Evolutionary conservation across 1,140 invertebrate genomes (phyloP), one percentile per base, ranked within the genome.

Genomic region (Piezodorus guildinii): DNA sequence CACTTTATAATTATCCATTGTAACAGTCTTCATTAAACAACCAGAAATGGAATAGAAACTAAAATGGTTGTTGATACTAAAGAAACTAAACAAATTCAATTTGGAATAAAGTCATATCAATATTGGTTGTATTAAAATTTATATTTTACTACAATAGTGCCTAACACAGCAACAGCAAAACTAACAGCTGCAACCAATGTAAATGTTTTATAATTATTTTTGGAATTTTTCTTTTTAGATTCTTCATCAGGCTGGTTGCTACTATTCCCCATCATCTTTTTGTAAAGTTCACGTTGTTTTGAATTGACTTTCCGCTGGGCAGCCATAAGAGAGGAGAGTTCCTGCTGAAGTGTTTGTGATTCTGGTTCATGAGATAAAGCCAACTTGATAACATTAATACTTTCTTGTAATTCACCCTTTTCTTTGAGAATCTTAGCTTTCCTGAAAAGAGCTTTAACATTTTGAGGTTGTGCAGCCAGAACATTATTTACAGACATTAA

Each of bases 381-480:
- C 69, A 78, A 76, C 59, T 79, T 77, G 27, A 87, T 72, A 19
- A 77, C 70, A 58, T 73, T 67, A 46, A 85, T 78, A n/a, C 84
- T 85, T 45, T 79, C 77, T 14, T 78, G 73, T 30, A 79, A 78
- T 62, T 86, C 77, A 1, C 81, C 80, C 73, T 83, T 82, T 1
- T 76, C 76, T 60, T 79, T 78, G 8, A 85, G 71, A 72, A 86
- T 83, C 83, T 86, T 87, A 72, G 87, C 88, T 80, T 94, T 92
- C 68, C 91, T 83, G 74, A 86, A 94, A 8, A 95, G 73, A 6
- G 92, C 91, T 77, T 95, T 96, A 0, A 90, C 83, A 78, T 96
- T 95, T 64, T 85, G 76, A 15, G 91, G 90, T 72, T 94, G 87
- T 73, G 86, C 85, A 63, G 79, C 77, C 10, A 95, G 73, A 0